Conservation (phyloP, 2,888 invertebrate species). For the Conistra vaccinii region DNA sequence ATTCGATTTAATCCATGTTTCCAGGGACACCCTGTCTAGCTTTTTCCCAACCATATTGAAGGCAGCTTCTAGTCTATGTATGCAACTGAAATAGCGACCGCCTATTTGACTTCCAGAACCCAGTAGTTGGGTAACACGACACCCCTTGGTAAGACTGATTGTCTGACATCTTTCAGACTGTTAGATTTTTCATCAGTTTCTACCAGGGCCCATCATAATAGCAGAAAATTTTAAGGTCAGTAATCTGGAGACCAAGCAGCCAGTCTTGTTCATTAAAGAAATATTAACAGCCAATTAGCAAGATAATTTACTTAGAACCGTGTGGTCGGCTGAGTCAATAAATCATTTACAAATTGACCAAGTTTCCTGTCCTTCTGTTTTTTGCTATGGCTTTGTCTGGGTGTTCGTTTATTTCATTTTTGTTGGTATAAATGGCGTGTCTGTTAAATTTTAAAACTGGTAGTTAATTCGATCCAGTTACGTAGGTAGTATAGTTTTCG, state of each 20-base stretch:
- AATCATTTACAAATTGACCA: slow-evolving; percentile 67
- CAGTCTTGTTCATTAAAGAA: slow-evolving; percentile 58
- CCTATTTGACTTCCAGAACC: not conserved
- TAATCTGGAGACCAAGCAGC: slow-evolving; percentile 31
- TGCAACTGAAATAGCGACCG: not conserved
- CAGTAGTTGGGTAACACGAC: not conserved
- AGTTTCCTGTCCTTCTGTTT: slow-evolving; percentile 66
- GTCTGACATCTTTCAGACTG: not conserved
- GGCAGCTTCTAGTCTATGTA: not conserved
- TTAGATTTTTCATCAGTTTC: not conserved
- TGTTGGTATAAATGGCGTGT: slow-evolving; percentile 30
- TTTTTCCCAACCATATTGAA: no score
- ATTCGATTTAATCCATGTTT: no score
- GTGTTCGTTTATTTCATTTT: slow-evolving; percentile 41
- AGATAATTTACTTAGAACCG: slow-evolving; percentile 66
- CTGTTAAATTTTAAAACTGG: slow-evolving; percentile 31
- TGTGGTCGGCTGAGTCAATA: slow-evolving; percentile 57
- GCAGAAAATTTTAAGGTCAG: slow-evolving; percentile 23
- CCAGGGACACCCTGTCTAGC: no score
- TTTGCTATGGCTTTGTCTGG: slow-evolving; percentile 57
- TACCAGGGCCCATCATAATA: not conserved
- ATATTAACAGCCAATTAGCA: slow-evolving; percentile 68
- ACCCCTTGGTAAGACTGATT: not conserved
- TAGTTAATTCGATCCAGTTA: not conserved
- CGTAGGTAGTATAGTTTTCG: not conserved